phyloP scores from a whole-genome alignment of 1,140 invertebrate genomes.

The Eriocheir sinensis region DNA sequence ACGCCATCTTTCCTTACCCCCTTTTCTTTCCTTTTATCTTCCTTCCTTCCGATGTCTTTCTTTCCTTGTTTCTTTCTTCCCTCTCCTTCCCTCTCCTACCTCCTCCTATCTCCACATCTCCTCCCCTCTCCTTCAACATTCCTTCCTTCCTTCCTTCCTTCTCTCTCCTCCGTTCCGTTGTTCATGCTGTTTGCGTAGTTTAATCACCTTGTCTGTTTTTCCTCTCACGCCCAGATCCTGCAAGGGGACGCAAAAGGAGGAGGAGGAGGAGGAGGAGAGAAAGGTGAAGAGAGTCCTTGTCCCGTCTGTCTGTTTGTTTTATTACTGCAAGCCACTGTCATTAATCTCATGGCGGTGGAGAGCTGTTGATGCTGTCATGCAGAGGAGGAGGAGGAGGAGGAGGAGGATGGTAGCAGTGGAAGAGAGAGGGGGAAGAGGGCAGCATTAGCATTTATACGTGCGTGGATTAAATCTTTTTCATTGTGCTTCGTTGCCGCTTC shows the following conservation, averaged over 20 bases:
- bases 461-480: constrained; percentile 10
- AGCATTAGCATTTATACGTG: constrained; percentile 16
- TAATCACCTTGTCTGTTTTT: constrained; percentile 38
- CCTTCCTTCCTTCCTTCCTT: neutral
- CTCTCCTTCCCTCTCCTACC: neutral
- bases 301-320: neutral
- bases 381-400: neutral
- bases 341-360: neutral
- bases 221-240: neutral
- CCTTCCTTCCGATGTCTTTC: neutral
- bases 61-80: neutral
- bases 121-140: neutral
- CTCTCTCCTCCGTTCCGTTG: neutral
- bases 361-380: neutral
- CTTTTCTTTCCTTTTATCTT: no score
- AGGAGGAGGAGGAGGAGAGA: neutral
- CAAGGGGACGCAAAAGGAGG: neutral
- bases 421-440: neutral
- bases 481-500: neutral
- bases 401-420: neutral
- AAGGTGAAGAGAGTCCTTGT: neutral
- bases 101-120: neutral
- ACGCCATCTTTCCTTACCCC: neutral
- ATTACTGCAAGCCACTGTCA: neutral
- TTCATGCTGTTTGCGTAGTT: constrained; percentile 55